A percentile compares a stretch with the other conserved stretches of the same genome.
These are phyloP conservation scores for Ceratotherium simum DNA, from an alignment of 2,113 vertebrate species.

Conservation along the genomic window DNA sequence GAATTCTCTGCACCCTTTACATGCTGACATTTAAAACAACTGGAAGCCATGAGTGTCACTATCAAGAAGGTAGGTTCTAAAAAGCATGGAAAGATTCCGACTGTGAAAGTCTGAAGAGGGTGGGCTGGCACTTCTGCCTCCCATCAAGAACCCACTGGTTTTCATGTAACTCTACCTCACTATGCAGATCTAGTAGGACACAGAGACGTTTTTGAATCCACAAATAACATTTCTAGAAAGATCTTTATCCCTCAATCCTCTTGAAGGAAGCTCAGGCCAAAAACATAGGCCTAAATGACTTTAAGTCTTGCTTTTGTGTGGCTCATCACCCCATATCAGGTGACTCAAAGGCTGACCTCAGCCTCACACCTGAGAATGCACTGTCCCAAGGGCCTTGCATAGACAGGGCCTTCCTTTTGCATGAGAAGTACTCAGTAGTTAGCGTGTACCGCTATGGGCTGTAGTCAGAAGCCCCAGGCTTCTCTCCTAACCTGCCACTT, in stretches of 20 bases:
- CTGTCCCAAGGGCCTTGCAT: background rate
- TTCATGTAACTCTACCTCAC: background rate
- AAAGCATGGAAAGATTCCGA: background rate
- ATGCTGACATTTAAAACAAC: background rate
- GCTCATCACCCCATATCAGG: background rate
- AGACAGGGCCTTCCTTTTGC: background rate
- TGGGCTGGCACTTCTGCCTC: background rate
- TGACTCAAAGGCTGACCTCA: background rate
- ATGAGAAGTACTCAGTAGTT: background rate
- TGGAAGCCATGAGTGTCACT: background rate
- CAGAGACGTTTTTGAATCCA: background rate
- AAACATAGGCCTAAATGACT: background rate
- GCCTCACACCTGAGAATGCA: background rate
- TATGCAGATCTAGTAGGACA: background rate
- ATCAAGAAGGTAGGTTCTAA: background rate
- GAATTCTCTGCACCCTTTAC: background rate
- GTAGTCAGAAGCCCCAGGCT: background rate
- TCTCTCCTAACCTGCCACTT: background rate
- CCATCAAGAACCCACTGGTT: background rate
- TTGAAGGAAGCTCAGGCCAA: background rate
- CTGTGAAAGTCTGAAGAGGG: background rate
- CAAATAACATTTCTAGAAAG: background rate
- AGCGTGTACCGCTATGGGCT: background rate
- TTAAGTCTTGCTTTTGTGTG: background rate
- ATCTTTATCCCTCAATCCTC: background rate